Evolutionary conservation across 2,888 invertebrate genomes (phyloP).

Genomic region (Bruchidius siliquastri): DNA sequence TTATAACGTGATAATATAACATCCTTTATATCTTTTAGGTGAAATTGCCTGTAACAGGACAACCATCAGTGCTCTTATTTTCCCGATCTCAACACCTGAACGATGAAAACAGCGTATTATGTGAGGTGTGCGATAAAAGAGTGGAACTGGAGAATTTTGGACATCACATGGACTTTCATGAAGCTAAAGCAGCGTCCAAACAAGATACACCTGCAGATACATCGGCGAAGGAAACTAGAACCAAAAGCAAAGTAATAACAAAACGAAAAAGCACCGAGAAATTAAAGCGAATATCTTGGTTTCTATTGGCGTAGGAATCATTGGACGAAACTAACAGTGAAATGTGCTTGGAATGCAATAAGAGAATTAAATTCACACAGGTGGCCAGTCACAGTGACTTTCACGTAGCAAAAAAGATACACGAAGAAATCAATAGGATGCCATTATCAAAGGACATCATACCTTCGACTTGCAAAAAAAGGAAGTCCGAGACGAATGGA

Average conservation of each 20-base stretch:
- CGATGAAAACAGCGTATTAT: too few relatives aligned
- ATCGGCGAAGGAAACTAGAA: too few relatives aligned
- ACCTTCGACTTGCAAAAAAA: too few relatives aligned
- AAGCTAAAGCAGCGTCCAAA: background rate
- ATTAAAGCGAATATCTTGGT: slow-evolving; percentile 1
- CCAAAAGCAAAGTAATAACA: background rate
- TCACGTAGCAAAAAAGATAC: slow-evolving; percentile 77
- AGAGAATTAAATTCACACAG: slow-evolving; percentile 42
- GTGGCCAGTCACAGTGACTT: slow-evolving; percentile 72
- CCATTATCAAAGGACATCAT: too few relatives aligned
- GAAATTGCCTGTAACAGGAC: too few relatives aligned
- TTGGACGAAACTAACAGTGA: slow-evolving; percentile 18
- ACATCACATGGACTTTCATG: slow-evolving; percentile 15
- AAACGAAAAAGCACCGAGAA: background rate
- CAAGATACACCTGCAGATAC: slow-evolving; percentile 1
- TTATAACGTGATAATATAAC: too few relatives aligned
- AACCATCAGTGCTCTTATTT: too few relatives aligned
- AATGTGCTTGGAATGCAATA: slow-evolving; percentile 11
- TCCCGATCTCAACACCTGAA: slow-evolving; percentile 9
- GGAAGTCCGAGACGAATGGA: too few relatives aligned
- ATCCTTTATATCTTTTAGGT: too few relatives aligned
- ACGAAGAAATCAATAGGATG: slow-evolving; percentile 55
- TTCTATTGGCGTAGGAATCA: too few relatives aligned
- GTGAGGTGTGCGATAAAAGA: background rate
- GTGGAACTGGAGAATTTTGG: slow-evolving; percentile 12